phyloP scores from a whole-genome alignment of 2,113 vertebrate species.

The Antechinus stuartii region DNA sequence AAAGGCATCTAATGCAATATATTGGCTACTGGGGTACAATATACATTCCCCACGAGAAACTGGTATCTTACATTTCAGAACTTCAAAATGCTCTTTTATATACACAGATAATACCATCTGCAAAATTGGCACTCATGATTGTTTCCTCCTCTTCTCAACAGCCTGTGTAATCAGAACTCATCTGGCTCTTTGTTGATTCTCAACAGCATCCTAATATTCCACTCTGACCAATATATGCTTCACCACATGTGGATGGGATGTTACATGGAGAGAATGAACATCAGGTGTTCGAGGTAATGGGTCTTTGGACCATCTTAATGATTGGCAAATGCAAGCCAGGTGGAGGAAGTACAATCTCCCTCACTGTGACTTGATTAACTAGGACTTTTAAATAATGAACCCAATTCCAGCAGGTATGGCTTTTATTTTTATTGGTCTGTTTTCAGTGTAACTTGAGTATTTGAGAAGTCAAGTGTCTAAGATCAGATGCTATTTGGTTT shows the following conservation, averaged over 20 bases:
- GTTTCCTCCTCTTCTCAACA: neutral
- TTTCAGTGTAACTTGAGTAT: slow-evolving; percentile 26
- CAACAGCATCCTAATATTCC: neutral
- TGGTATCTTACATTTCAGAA: neutral
- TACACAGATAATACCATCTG: neutral
- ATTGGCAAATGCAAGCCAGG: slow-evolving; percentile 26
- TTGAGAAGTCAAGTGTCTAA: slow-evolving; percentile 50
- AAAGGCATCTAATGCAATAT: neutral
- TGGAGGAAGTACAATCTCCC: slow-evolving; percentile 10
- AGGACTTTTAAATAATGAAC: neutral
- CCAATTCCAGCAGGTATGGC: neutral
- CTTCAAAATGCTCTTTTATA: slow-evolving; percentile 1
- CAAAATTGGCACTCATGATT: neutral
- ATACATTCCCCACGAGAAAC: neutral
- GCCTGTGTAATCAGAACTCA: neutral
- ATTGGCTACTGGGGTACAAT: neutral
- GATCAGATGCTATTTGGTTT: slow-evolving; percentile 34
- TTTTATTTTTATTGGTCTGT: slow-evolving; percentile 24
- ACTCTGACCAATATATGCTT: slow-evolving; percentile 10
- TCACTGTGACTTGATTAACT: neutral
- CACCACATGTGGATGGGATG: neutral
- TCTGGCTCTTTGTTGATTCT: slow-evolving; percentile 29
- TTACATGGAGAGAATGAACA: neutral
- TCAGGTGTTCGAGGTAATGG: slow-evolving; percentile 17
- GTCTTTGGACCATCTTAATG: slow-evolving; percentile 34